Evolutionary conservation across 1,140 invertebrate genomes (phyloP).

Genomic region (Parasteatoda tepidariorum): DNA sequence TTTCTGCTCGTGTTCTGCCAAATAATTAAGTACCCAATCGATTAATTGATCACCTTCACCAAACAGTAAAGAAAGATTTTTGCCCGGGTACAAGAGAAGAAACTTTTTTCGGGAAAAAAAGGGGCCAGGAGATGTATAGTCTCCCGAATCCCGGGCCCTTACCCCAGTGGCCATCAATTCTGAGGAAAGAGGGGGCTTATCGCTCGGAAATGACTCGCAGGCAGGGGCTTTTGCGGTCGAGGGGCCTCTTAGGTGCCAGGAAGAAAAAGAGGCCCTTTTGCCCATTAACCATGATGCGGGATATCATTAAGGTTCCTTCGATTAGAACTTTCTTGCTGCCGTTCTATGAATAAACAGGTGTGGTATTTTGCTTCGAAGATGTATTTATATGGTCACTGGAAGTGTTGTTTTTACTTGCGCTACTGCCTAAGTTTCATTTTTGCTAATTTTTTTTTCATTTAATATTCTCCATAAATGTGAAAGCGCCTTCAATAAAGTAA

Average conservation of each 20-base stretch:
- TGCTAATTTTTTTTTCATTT: too few relatives aligned
- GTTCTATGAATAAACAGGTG: not conserved
- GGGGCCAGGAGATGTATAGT: conserved; percentile 46
- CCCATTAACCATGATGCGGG: conserved; percentile 45
- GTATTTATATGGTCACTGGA: too few relatives aligned
- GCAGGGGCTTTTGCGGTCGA: conserved; percentile 59
- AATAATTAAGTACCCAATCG: conserved; percentile 60
- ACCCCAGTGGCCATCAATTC: conserved; percentile 56
- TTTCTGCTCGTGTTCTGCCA: conserved; percentile 58
- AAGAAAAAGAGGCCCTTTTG: conserved; percentile 32
- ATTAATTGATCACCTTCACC: conserved; percentile 59
- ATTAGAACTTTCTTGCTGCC: not conserved
- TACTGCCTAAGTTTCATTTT: too few relatives aligned
- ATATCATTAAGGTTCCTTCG: conserved; percentile 24
- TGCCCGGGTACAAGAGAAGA: not conserved
- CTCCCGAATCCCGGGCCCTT: conserved; percentile 50
- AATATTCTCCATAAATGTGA: too few relatives aligned
- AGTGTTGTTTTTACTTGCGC: too few relatives aligned
- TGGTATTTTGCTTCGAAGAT: not conserved
- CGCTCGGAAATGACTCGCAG: conserved; percentile 56
- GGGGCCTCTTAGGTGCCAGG: conserved; percentile 44
- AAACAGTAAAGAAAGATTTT: conserved; percentile 56
- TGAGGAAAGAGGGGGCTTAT: conserved; percentile 55
- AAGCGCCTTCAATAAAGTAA: too few relatives aligned
- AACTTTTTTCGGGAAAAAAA: not conserved